Percentiles rank a stretch among this genome's conserved stretches.
Evolutionary conservation across 2,797 vertebrate genomes (phyloP).

Genomic region (Margarornis squamiger): DNA sequence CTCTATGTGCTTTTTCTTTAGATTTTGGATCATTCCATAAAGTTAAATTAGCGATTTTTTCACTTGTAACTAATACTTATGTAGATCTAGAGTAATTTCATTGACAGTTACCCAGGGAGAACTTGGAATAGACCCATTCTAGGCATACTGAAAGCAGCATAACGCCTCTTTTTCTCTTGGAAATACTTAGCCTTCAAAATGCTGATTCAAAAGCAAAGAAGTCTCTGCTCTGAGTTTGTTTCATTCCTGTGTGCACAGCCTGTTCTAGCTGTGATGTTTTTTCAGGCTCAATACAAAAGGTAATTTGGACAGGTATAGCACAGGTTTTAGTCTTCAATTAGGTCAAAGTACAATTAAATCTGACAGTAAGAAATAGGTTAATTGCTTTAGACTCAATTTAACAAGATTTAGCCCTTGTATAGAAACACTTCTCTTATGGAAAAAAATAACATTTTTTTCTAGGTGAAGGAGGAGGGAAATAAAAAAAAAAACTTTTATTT

Average conservation of each 20-base stretch:
- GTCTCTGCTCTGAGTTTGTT: neutral
- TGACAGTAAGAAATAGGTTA: conserved; percentile 57
- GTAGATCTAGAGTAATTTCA: neutral
- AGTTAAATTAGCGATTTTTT: neutral
- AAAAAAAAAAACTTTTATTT: neutral
- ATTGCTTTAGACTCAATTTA: conserved; percentile 58
- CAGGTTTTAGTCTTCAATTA: conserved; percentile 28
- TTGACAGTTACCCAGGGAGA: neutral
- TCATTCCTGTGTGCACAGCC: neutral
- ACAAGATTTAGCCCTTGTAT: neutral
- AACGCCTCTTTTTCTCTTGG: neutral
- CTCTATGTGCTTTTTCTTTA: neutral
- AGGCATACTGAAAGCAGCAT: neutral
- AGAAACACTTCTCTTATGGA: neutral
- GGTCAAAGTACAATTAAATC: conserved; percentile 40
- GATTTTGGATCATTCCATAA: neutral
- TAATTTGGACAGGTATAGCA: neutral
- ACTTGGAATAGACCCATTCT: neutral
- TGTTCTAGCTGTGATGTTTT: neutral
- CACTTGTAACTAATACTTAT: neutral
- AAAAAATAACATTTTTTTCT: neutral
- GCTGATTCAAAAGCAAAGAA: neutral
- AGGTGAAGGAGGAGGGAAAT: neutral
- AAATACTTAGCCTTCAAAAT: neutral
- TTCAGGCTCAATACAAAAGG: neutral